A percentile compares a stretch with the other conserved stretches of the same genome.
Evolutionary conservation across 2,113 vertebrate genomes (phyloP).

Genomic region (Corydoras maculifer): DNA sequence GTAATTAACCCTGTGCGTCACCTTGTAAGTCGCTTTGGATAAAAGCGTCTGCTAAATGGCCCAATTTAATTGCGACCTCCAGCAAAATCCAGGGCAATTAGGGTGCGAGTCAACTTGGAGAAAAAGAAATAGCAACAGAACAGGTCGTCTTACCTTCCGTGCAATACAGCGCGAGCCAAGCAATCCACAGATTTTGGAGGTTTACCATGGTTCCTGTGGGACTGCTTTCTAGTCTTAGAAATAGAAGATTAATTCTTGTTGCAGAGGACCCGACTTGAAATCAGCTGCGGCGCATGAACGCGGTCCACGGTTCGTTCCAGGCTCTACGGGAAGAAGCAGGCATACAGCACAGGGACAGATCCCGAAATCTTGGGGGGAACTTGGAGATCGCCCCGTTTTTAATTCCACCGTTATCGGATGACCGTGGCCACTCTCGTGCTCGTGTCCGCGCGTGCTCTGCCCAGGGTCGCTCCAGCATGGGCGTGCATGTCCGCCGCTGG

Average conservation of each 20-base stretch:
- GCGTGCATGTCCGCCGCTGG: background rate
- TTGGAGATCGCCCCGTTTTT: background rate
- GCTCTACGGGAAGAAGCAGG: too few relatives aligned
- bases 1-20: too few relatives aligned
- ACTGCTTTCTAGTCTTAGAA: background rate
- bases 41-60: too few relatives aligned
- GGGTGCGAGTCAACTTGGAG: background rate
- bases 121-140: background rate
- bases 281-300: background rate
- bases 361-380: background rate
- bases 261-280: background rate
- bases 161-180: conserved; percentile 66
- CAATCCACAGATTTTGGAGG: conserved; percentile 71
- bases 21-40: too few relatives aligned
- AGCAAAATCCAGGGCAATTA: too few relatives aligned
- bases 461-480: background rate
- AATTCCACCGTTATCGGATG: background rate
- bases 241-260: background rate
- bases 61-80: too few relatives aligned
- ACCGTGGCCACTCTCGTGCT: background rate
- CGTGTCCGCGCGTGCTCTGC: background rate
- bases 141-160: conserved; percentile 59
- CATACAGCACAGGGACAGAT: too few relatives aligned
- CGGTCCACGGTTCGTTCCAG: too few relatives aligned
- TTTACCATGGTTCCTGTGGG: conserved; percentile 60